Evolutionary conservation across 1,140 invertebrate genomes (phyloP).

Genomic region (Maniola jurtina): DNA sequence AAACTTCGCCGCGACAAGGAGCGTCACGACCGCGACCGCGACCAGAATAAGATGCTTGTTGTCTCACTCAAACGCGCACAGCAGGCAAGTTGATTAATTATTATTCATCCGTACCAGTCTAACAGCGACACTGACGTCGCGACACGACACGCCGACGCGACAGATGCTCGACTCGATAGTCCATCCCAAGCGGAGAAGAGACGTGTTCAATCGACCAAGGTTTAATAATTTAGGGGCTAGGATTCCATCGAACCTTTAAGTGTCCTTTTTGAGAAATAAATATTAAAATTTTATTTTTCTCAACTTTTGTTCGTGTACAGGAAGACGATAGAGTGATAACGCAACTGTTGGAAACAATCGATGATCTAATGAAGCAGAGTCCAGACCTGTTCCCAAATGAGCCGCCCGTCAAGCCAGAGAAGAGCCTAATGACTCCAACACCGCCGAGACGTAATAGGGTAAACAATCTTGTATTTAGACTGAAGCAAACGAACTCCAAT

Average conservation of each 20-base stretch:
- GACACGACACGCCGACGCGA: no score
- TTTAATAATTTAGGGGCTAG: neutral
- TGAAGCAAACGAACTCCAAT: no score
- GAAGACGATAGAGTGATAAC: conserved; percentile 84
- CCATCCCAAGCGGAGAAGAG: no score
- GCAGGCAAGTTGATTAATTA: conserved; percentile 54
- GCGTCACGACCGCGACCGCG: conserved; percentile 89
- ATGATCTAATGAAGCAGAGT: conserved; percentile 86
- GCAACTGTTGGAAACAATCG: conserved; percentile 86
- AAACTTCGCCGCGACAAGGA: conserved; percentile 93
- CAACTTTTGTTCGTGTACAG: conserved; percentile 40
- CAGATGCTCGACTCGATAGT: no score
- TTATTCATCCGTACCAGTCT: no score
- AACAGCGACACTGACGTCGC: no score
- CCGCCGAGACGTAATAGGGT: conserved; percentile 74
- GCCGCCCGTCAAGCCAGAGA: conserved; percentile 55
- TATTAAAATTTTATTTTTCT: neutral
- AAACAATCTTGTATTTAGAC: conserved; percentile 20
- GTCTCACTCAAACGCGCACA: conserved; percentile 71
- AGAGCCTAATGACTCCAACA: conserved; percentile 67
- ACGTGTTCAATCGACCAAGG: no score
- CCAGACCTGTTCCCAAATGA: conserved; percentile 81
- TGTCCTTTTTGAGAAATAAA: no score
- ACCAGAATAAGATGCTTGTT: conserved; percentile 81
- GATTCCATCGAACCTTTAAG: no score